Base-by-base conservation (phyloP, 1,140 invertebrate species). In the Chymomyza costata region DNA sequence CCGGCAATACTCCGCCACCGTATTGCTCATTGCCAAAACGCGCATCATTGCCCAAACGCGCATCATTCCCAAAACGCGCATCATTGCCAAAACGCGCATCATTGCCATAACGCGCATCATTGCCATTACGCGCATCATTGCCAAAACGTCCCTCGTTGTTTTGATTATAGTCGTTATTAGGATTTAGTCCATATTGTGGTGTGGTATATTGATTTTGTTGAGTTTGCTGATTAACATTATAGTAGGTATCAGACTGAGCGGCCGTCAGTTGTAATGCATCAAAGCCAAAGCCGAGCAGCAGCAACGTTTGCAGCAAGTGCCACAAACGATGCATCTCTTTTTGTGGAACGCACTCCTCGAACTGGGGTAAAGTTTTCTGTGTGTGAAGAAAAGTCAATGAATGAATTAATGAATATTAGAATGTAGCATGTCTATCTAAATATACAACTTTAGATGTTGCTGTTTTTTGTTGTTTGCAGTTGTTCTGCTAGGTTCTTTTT, bases 241-340 rank as follows among this genome's bases (percentile, higher is more conserved):
- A 78, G 32, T 21, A 58, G 15, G 10, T 38, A 38, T 80, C 73
- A 28, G 38, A 64, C 45, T 80, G 73, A 14, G 54, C 68, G 3
- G 28, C 34, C 31, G 61, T 10, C 47, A 55, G 35, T 16, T 18
- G 44, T 11, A 38, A 10, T 16, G 14, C 5, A 2, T 19, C 41
- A 38, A 43, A 17, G 30, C 38, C 40, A 41, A 28, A 17, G 35
- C 15, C 10, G 11, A 63, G 34, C 38, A 78, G 45, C 38, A 78
- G 38, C 51, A 78, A 34, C 34, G 56, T 51, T 18, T 65, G 64
- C 64, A 74, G 60, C 63, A 71, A 38, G 11, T 59, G 71, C 66
- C 71, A 80, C 71, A 61, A 35, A 39, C 48, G 54, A 11, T 52
- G 54, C 54, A 73, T 73, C 54, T 19, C 8, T 8, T 25, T 25